Evolutionary conservation across 2,797 vertebrate genomes (phyloP), one percentile per base, ranked within the genome.

Genomic region (Limnodromus scolopaceus): DNA sequence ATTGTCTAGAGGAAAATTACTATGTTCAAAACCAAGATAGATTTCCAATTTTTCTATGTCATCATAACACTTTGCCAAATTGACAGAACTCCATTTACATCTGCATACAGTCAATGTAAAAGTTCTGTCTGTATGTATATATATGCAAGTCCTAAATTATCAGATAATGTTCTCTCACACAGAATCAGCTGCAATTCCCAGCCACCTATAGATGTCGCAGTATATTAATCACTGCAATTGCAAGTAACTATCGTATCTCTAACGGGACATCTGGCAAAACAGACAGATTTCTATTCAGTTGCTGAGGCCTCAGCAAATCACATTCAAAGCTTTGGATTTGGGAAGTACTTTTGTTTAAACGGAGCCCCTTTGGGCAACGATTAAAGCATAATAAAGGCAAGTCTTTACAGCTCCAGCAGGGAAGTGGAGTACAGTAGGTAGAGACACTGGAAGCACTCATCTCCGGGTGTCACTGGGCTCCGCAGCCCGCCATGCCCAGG

Each of bases 331-430:
- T 84, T 60, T 70, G 84, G 88, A 89, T 82, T 94, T 91, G 92
- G 61, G 87, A 93, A 87, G 60, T 58, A 76, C 70, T 94, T 97
- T 70, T 82, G 32, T 91, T 87, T 87, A 92, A 97, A 92, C 39
- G 32, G 28, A 89, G 58, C 43, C 66, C 39, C 13, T 93, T 96
- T 85, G 77, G 61, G 68, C 64, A 94, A 94, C 92, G 82, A 91
- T 91, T 89, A 75, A 95, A 74, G 45, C 60, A 80, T 87, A 94
- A 83, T 81, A 87, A 96, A 87, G 48, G 48, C 89, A 15, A 54
- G 24, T 74, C 80, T 79, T 90, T 84, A 96, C 61, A 83, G 65
- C 74, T 87, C 72, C 86, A 84, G 34, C 17, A 85, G 68, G 58
- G 66, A 76, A 55, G 39, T 27, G 77, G 95, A 95, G 48, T 81